These are phyloP conservation scores for Drosophila cognata DNA, from an alignment of 2,888 invertebrate species.

Conservation along the genomic window DNA sequence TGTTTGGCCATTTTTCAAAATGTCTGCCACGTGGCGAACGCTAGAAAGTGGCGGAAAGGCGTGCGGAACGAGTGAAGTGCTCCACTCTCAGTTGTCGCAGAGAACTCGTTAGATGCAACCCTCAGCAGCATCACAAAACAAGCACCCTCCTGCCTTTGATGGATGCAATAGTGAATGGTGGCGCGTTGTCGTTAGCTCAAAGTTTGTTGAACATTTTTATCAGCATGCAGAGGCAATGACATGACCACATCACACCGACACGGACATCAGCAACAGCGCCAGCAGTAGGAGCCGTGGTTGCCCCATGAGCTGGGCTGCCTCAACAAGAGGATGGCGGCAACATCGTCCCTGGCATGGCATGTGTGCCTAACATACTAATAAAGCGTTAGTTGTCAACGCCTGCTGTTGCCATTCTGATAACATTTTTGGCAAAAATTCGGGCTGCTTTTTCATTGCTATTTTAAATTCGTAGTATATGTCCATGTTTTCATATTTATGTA, in stretches of 20 bases:
- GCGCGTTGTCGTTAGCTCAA: constrained; percentile 72
- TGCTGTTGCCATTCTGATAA: constrained; percentile 38
- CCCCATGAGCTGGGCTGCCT: constrained; percentile 43
- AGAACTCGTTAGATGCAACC: constrained; percentile 51
- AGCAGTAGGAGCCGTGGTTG: constrained; percentile 1
- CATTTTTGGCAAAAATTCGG: constrained; percentile 23
- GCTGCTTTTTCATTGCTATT: constrained; percentile 9
- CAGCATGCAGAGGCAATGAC: constrained; percentile 75
- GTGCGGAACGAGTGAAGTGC: constrained; percentile 14
- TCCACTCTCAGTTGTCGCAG: constrained; percentile 9
- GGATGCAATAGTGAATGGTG: constrained; percentile 18
- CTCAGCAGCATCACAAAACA: constrained; percentile 9
- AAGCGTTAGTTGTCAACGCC: constrained; percentile 62
- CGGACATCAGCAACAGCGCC: constrained; percentile 40
- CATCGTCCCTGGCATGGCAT: constrained; percentile 53
- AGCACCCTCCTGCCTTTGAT: constrained; percentile 2
- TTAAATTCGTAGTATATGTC: constrained; percentile 15
- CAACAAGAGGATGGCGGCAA: constrained; percentile 65
- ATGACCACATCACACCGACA: constrained; percentile 75
- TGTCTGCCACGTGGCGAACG: constrained; percentile 24
- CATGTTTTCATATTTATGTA: background rate
- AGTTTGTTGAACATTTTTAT: constrained; percentile 78
- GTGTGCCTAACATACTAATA: constrained; percentile 76
- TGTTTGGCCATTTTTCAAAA: constrained; percentile 79
- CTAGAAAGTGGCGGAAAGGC: constrained; percentile 43